Percentiles rank a stretch among this genome's conserved stretches.
Conservation (phyloP, 2,797 vertebrate genomes). For the Catharus ustulatus region DNA sequence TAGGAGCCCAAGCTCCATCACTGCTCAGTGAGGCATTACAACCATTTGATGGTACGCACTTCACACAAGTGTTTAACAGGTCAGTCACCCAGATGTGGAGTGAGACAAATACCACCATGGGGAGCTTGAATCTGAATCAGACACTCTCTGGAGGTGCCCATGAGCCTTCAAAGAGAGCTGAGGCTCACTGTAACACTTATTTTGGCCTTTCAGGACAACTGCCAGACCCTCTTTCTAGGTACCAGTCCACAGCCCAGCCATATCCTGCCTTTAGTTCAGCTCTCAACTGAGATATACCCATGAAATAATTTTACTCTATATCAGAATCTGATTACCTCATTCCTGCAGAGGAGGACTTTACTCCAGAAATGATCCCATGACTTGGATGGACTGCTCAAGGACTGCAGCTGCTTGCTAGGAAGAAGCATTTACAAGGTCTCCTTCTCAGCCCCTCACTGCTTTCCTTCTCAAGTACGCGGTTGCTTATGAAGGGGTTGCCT, state of each 20-base stretch:
- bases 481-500: not conserved
- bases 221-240: not conserved
- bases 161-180: not conserved
- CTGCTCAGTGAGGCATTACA: not conserved
- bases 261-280: not conserved
- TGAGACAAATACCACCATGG: not conserved
- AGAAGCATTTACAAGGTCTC: not conserved
- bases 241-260: not conserved
- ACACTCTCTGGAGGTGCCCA: not conserved
- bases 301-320: not conserved
- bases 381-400: not conserved
- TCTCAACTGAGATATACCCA: not conserved
- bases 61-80: not conserved
- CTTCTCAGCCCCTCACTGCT: not conserved
- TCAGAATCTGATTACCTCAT: not conserved
- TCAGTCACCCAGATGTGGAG: not conserved
- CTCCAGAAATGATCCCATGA: not conserved
- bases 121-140: not conserved
- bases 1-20: not conserved
- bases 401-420: not conserved
- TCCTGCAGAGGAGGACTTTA: not conserved
- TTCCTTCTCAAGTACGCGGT: not conserved
- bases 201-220: not conserved
- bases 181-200: not conserved
- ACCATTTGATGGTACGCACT: not conserved